Base-by-base conservation (phyloP, 2,888 invertebrate species). In the Leucoptera coffeella region DNA sequence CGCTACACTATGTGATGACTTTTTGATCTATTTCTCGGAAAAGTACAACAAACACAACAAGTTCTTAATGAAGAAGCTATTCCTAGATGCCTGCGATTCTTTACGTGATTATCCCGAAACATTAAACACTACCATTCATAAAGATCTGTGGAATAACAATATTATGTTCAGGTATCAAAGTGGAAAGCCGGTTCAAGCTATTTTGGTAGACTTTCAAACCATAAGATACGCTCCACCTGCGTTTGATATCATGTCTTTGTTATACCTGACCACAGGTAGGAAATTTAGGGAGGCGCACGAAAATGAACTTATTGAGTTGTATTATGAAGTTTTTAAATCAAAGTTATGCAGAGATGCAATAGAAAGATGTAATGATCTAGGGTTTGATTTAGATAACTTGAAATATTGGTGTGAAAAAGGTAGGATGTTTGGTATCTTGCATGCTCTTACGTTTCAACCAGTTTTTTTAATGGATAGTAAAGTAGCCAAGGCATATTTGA, bases 141-240 rank as follows among this genome's bases (percentile, higher is more conserved):
- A n/a, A n/a, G n/a, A n/a, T n/a, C n/a, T n/a, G n/a, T n/a, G n/a
- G n/a, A n/a, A n/a, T n/a, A 27, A 61, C 50, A 25, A 65, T 65
- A 27, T 29, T 65, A 13, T 67, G 45, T 67, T 58, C 25, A 49
- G 47, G 28, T 55, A 62, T 26, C 39, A 46, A 0, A 35, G 40
- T 5, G 42, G 40, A 2, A 34, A 31, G 1, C 61, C 60, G 2
- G 37, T 23, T 2, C 49, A 48, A 15, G 51, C 55, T 1, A 14
- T 65, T 2, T 31, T 67, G 1, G 38, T 67, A 2, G 65, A 67
- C 35, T 67, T 45, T 35, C 65, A 67, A 30, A 50, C 58, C 30
- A 29, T 54, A 3, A 41, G 61, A 2, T 61, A 55, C 33, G 64
- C 29, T 29, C 64, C 8, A n/a, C n/a, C n/a, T n/a, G n/a, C n/a